Conservation (phyloP, 2,888 invertebrate genomes). For the Campoplex capitator region DNA sequence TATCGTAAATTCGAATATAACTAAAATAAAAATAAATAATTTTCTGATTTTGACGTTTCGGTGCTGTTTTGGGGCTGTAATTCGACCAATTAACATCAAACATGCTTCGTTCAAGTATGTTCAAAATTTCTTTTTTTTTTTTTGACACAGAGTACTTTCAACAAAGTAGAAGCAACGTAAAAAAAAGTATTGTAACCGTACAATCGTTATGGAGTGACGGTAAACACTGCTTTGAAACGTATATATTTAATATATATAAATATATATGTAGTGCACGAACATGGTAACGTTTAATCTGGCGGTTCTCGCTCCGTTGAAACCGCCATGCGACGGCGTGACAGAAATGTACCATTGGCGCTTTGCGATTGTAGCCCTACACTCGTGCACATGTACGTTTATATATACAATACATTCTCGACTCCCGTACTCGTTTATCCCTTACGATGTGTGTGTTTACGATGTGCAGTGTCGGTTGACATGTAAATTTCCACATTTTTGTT, state of each 20-base stretch:
- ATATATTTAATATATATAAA: neutral
- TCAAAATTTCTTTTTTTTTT: neutral
- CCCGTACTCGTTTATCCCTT: slow-evolving; percentile 64
- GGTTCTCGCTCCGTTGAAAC: slow-evolving; percentile 67
- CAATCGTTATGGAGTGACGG: slow-evolving; percentile 48
- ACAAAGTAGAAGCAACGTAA: neutral
- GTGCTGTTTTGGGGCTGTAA: neutral
- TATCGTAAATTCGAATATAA: neutral
- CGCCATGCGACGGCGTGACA: slow-evolving; percentile 61
- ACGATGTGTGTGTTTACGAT: slow-evolving; percentile 66
- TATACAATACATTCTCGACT: slow-evolving; percentile 38
- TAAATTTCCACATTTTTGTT: slow-evolving; percentile 44
- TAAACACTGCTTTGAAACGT: slow-evolving; percentile 44
- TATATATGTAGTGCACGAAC: slow-evolving; percentile 24
- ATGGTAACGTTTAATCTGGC: slow-evolving; percentile 69
- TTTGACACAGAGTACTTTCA: neutral
- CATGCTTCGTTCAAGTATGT: neutral
- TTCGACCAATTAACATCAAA: neutral
- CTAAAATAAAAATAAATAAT: neutral
- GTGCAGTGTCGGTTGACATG: slow-evolving; percentile 37
- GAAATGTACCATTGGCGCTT: slow-evolving; percentile 52
- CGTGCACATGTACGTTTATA: neutral
- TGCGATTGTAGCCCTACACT: slow-evolving; percentile 39
- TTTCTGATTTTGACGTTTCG: neutral
- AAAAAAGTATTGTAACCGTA: neutral